A percentile compares a stretch with the other conserved stretches of the same genome.
Conservation (phyloP, 2,888 invertebrate species). For the Ashinkailepas kermadecensis region DNA sequence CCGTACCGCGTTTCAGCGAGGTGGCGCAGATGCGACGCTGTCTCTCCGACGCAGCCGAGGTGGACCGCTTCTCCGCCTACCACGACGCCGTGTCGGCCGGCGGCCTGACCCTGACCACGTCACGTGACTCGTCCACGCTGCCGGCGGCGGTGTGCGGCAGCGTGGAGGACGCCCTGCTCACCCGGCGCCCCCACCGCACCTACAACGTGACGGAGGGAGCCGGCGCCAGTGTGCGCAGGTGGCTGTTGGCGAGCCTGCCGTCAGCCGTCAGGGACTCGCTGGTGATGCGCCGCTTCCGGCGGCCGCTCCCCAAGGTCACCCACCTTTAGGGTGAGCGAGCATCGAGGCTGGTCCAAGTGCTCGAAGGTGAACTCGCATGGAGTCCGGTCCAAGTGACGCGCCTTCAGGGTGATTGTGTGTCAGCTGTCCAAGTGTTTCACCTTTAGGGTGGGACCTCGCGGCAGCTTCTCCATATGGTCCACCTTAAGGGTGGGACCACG, state of each 20-base stretch:
- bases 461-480: too few species aligned
- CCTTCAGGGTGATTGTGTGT: too few species aligned
- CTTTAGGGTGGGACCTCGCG: too few species aligned
- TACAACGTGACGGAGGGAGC: background rate
- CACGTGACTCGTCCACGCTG: background rate
- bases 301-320: background rate
- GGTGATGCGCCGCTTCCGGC: background rate
- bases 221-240: background rate
- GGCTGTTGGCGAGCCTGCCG: background rate
- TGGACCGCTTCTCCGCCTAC: constrained; percentile 5
- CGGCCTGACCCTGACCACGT: background rate
- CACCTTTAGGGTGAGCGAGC: background rate
- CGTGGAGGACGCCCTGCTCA: constrained; percentile 2
- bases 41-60: constrained; percentile 1
- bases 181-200: background rate
- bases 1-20: constrained; percentile 8
- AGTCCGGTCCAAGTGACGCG: too few species aligned
- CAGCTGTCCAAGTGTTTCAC: too few species aligned
- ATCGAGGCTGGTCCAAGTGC: too few species aligned
- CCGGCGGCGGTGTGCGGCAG: background rate
- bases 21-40: background rate
- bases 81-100: background rate
- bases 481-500: too few species aligned
- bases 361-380: too few species aligned
- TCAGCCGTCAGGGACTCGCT: background rate